Base-by-base conservation (phyloP, 2,888 invertebrate genomes). In the Ophion ellenae region DNA sequence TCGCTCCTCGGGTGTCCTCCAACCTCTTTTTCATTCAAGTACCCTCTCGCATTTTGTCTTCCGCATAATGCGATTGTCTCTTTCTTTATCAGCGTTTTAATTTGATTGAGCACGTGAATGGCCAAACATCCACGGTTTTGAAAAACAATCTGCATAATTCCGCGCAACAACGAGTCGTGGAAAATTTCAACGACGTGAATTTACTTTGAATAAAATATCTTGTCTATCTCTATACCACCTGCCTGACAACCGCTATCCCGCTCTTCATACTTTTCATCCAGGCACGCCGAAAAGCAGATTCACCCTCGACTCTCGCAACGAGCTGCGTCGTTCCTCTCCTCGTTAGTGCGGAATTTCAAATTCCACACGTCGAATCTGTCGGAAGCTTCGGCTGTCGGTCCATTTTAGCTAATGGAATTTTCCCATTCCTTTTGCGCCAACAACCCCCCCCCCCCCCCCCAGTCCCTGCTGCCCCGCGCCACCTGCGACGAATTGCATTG, bases 351-450 rank as follows among this genome's bases (percentile, higher is more conserved):
- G 79, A 85, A 83, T 86, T 84, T 85, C 71, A 81, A 86, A 88
- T 84, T 87, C 84, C 66, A 83, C 84, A 64, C 75, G 75, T 74
- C 69, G 82, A 83, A 83, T 75, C 53, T 64, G 66, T 28, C 69
- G 61, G 67, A 70, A 53, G 64, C 75, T 47, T 63, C 76, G 24
- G 57, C 45, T 53, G 57, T 24, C n/a, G 59, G 70, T 82, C 69
- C 67, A 78, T 86, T 81, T 28, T 87, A 61, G 82, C 83, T 88
- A 85, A 87, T 87, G 85, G 83, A 86, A 88, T 81, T 85, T 85
- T 85, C 84, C 47, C 47, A 14, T 10, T 14, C 47, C 47, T 47
- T 47, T 47, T 11, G 14, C 14, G 2, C 11, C 47, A 3, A 14
- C 3, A 11, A 0, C 14, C 10, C 47, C 11, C 47, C 47, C 45